A percentile compares a stretch with the other conserved stretches of the same genome.
Evolutionary conservation across 1,140 invertebrate genomes (phyloP).

Genomic region (Hyles vespertilio): DNA sequence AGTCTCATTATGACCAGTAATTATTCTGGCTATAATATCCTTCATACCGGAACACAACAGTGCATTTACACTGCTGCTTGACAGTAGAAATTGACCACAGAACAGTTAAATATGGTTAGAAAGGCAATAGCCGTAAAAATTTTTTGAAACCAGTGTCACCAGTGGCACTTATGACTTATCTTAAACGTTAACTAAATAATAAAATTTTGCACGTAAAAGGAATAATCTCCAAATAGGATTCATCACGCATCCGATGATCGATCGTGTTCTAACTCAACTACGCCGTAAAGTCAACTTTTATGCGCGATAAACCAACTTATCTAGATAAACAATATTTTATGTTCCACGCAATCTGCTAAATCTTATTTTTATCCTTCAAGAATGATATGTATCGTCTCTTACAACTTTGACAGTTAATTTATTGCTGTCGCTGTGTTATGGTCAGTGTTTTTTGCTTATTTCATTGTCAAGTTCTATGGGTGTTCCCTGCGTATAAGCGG

Average conservation of each 20-base stretch:
- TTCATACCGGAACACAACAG: too few species aligned
- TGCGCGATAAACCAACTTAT: constrained; percentile 64
- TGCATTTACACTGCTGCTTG: too few species aligned
- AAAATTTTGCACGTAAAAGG: background rate
- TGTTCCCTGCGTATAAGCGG: too few species aligned
- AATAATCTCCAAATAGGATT: constrained; percentile 6
- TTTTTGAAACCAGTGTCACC: too few species aligned
- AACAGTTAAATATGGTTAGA: too few species aligned
- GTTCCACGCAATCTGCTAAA: constrained; percentile 58
- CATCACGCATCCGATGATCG: constrained; percentile 34
- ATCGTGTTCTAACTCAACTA: constrained; percentile 51
- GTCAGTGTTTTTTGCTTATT: constrained; percentile 30
- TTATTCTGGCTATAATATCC: too few species aligned
- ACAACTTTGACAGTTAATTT: constrained; percentile 45
- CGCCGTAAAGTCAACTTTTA: constrained; percentile 60
- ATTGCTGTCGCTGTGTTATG: constrained; percentile 27
- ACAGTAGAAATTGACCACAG: too few species aligned
- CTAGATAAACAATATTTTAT: constrained; percentile 72
- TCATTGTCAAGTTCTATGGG: too few species aligned
- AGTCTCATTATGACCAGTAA: too few species aligned
- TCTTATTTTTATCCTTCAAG: constrained; percentile 56
- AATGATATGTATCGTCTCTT: constrained; percentile 22
- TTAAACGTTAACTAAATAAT: too few species aligned
- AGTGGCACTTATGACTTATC: too few species aligned
- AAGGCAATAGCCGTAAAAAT: too few species aligned